Evolutionary conservation across 1,140 invertebrate species (phyloP).

Genomic region (Pogonognathellus flavescens): DNA sequence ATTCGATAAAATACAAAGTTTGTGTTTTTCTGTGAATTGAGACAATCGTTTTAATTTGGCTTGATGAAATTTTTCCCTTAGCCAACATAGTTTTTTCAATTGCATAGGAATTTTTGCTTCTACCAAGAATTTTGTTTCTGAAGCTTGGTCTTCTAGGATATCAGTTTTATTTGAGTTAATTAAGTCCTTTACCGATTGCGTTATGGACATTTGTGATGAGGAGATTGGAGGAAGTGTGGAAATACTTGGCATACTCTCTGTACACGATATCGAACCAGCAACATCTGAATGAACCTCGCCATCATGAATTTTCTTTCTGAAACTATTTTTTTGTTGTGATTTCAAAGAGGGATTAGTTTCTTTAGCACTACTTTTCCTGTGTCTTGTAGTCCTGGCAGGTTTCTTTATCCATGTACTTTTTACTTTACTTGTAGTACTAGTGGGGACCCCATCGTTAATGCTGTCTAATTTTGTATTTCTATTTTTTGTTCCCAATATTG

Average conservation of each 20-base stretch:
- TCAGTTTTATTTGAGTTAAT: background rate
- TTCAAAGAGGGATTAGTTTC: background rate
- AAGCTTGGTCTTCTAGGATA: background rate
- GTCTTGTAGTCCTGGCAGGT: background rate
- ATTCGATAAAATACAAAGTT: background rate
- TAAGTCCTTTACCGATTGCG: no score
- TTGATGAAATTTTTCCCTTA: background rate
- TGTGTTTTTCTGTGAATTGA: background rate
- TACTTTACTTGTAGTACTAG: background rate
- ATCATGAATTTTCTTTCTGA: background rate
- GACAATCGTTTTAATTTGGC: background rate
- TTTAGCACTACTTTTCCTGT: background rate
- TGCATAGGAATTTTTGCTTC: no score
- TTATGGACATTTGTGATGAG: no score
- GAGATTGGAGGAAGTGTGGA: background rate
- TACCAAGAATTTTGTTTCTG: no score
- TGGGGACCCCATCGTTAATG: background rate
- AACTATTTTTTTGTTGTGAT: background rate
- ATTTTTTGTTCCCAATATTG: background rate
- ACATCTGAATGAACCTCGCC: background rate
- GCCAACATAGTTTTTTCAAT: no score
- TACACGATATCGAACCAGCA: background rate
- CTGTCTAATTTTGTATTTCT: background rate
- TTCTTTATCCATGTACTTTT: background rate
- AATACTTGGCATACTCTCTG: background rate